Conservation (phyloP, 2,797 vertebrate genomes). For the Euthynnus affinis region DNA sequence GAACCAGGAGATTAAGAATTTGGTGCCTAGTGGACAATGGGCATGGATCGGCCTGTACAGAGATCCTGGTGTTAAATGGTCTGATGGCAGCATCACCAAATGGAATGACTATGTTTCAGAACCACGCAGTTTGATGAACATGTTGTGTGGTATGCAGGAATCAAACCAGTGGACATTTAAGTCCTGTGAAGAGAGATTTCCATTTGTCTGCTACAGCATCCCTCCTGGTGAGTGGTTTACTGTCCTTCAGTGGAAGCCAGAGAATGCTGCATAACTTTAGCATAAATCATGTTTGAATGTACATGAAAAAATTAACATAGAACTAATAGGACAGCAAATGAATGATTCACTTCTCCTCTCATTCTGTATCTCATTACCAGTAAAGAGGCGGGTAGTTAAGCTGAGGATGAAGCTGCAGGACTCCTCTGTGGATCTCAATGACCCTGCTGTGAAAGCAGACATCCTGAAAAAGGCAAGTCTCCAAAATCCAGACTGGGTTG, state of each 20-base stretch:
- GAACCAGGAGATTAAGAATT: neutral
- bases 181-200: accelerated
- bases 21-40: accelerated
- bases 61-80: neutral
- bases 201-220: conserved; percentile 14
- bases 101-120: neutral
- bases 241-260: neutral
- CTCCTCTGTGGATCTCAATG: conserved; percentile 23
- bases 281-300: no score
- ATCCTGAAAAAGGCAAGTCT: conserved; percentile 24
- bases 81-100: conserved; percentile 10
- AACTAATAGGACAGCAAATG: no score
- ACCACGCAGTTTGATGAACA: no score
- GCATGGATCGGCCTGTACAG: conserved; percentile 6
- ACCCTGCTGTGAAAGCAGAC: neutral
- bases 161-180: neutral
- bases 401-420: conserved; percentile 1
- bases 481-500: neutral
- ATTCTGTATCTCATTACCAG: neutral
- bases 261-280: neutral
- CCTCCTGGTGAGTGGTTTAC: conserved; percentile 4
- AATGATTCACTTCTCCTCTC: no score
- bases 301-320: no score
- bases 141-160: neutral
- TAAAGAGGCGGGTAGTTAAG: neutral